Evolutionary conservation across 2,888 invertebrate species (phyloP).

Genomic region (Ormyrus labotus): DNA sequence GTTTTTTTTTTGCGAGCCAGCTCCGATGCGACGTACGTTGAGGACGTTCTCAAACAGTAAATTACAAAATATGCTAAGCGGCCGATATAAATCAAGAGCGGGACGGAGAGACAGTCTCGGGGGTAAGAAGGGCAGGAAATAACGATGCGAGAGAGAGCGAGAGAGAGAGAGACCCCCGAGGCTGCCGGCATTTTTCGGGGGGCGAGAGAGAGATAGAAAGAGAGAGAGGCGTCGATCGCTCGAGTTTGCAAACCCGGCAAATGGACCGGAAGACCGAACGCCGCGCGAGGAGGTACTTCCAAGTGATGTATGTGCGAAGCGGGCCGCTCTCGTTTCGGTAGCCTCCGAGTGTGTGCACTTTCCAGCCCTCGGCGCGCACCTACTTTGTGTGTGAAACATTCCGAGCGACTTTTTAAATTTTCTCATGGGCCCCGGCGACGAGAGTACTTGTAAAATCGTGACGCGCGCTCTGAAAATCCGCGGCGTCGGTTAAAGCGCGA

Average conservation of each 20-base stretch:
- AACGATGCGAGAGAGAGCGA: constrained; percentile 4
- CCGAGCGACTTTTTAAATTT: background rate
- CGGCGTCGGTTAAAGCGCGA: too few species aligned
- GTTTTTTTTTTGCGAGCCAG: too few species aligned
- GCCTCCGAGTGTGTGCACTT: background rate
- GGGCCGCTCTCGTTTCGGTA: background rate
- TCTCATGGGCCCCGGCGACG: too few species aligned
- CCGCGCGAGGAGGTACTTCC: too few species aligned
- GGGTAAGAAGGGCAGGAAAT: constrained; percentile 15
- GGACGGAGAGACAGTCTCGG: constrained; percentile 56
- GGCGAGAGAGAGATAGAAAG: constrained; percentile 7
- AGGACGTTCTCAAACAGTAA: constrained; percentile 75
- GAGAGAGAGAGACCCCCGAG: constrained; percentile 49
- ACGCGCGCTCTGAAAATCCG: background rate
- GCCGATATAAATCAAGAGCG: constrained; percentile 75
- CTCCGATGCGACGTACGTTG: constrained; percentile 67
- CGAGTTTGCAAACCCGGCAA: constrained; percentile 75
- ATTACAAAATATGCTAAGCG: constrained; percentile 76
- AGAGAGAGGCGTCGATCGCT: constrained; percentile 53
- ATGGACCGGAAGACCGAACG: constrained; percentile 71
- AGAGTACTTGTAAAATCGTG: too few species aligned
- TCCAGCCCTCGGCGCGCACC: background rate
- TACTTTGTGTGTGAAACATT: background rate
- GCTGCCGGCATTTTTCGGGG: background rate
- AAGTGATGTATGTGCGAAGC: too few species aligned